Evolutionary conservation across 1,140 invertebrate species (phyloP), one percentile per base, ranked within the genome.

Genomic region (Cotesia typhae): DNA sequence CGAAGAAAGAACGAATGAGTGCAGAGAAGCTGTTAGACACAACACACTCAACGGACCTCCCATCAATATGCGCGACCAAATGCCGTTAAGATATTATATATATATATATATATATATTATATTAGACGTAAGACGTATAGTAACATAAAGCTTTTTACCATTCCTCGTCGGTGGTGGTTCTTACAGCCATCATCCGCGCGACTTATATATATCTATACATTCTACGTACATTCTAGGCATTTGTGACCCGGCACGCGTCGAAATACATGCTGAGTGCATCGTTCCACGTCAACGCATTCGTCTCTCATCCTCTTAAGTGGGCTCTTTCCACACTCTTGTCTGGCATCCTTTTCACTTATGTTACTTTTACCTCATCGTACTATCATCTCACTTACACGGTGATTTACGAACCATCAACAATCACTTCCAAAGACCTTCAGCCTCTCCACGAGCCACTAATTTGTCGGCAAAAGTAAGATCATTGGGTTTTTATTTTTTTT

Each of bases 1-100:
- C 59, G 74, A 77, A 73, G 75, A 74, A 76, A 66, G 67, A 77
- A 77, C 74, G 17, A 4, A 65, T 38, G 17, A 67, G 66, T 36
- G 14, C 17, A 67, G 51, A 17, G 52, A 79, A 77, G 75, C 79
- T 81, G 82, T 83, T 83, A 84, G 83, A 84, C 83, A 84, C 81
- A 84, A 84, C 83, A 84, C 82, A 84, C 83, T 83, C 81, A 82
- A 77, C 78, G 76, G 82, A 83, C 82, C 81, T 84, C 83, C 83
- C 81, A 83, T 83, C 82, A 83, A 83, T 83, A 83, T 83, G 78
- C 81, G 55, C 52, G 77, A 74, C 76, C 81, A 78, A 84, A 84
- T 76, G 79, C 80, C 80, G 82, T 84, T 81, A 83, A 84, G 83
- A 83, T 84, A 84, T 47, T 47, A 47, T 47, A 3, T 47, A 6